Base-by-base conservation (phyloP, 2,888 invertebrate genomes). In the Tachina lurida region DNA sequence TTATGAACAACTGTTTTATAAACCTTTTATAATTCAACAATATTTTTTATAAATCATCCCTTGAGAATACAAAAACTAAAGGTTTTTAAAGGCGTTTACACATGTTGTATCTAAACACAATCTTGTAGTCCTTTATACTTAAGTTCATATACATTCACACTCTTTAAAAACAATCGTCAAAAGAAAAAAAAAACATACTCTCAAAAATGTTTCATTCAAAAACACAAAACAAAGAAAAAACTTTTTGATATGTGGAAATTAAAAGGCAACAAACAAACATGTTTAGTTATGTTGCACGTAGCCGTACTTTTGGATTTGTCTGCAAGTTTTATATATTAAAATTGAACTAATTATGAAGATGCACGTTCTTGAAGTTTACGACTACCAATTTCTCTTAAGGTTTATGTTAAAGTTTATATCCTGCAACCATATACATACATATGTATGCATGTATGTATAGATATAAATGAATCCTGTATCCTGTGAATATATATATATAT, bases 311-410 rank as follows among this genome's bases (percentile, higher is more conserved):
- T 81, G 13, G 52, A 56, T 76, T 52, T 76, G 54, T 58, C 49
- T 43, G 39, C 43, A 75, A 73, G 41, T 70, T 74, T 85, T 62
- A 31, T 62, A 31, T 78, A 58, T 70, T 63, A 62, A 78, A 82
- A 82, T 76, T 65, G 12, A 71, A 83, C 67, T 83, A 77, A 83
- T 83, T 83, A 73, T 52, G 63, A 3, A 73, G 65, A 19, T 63
- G 76, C 39, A 73, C 54, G 67, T 77, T 45, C 15, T 17, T 80
- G 52, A n/a, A 31, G 17, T 62, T 43, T 56, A 31, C 17, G 47
- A 65, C 39, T 41, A 43, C 70, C 62, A 77, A 41, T 12, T 68
- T 77, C 60, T 68, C 68, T 68, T 60, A 58, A 45, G 9, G 19
- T 74, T 49, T 39, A 45, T 22, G 22, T 75, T 52, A 52, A 63